A percentile compares a stretch with the other conserved stretches of the same genome.
phyloP scores from a whole-genome alignment of 2,113 vertebrate genomes.

The Syrrhaptes paradoxus region DNA sequence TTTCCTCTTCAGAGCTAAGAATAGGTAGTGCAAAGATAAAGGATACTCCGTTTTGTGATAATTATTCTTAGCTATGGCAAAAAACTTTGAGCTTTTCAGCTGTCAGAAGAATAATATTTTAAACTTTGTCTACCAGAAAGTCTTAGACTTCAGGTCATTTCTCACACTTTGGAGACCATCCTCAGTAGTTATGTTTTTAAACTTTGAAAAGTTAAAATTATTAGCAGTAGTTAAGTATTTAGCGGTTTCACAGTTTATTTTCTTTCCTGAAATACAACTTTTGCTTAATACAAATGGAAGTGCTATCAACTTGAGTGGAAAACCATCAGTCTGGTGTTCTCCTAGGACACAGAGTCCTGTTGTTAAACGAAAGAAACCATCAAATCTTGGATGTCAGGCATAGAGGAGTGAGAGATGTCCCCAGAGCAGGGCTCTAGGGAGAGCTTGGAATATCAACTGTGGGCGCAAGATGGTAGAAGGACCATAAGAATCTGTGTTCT shows the following conservation, averaged over 20 bases:
- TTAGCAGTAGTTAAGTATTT: neutral
- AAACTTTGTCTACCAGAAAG: neutral
- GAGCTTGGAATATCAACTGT: neutral
- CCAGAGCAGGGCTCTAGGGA: neutral
- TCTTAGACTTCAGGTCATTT: neutral
- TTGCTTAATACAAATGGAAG: neutral
- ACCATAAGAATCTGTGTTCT: neutral
- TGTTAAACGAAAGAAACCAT: neutral
- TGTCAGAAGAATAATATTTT: neutral
- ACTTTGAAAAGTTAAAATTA: neutral
- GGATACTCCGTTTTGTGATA: neutral
- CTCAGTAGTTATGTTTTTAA: neutral
- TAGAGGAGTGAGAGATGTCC: neutral
- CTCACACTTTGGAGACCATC: neutral
- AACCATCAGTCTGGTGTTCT: neutral
- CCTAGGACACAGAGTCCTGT: neutral
- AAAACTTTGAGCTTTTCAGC: neutral
- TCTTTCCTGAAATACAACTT: neutral
- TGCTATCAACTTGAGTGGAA: neutral
- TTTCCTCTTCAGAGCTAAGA: neutral
- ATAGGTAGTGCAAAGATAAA: neutral
- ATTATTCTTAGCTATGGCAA: neutral
- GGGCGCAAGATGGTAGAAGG: neutral
- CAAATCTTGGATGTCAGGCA: neutral
- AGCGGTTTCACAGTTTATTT: neutral